Evolutionary conservation across 2,113 vertebrate species (phyloP).

Genomic region (Haplochromis vanheusdeni): DNA sequence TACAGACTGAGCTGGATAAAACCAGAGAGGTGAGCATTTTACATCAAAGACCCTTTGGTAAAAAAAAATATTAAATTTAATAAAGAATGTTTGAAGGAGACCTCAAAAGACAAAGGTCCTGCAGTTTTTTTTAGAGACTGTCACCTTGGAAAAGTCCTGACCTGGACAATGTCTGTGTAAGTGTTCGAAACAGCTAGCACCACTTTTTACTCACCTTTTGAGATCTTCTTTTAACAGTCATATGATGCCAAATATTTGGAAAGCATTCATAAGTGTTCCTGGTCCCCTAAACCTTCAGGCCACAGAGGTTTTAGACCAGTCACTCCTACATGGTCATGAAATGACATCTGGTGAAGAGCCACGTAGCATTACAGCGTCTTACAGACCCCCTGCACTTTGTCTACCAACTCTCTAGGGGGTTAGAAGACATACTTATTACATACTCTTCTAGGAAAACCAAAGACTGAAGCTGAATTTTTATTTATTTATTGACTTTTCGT

Average conservation of each 20-base stretch:
- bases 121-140: neutral
- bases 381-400: neutral
- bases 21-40: constrained; percentile 75
- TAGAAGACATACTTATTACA: neutral
- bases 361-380: rapidly evolving
- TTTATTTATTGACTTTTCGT: neutral
- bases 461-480: neutral
- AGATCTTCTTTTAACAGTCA: neutral
- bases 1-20: constrained; percentile 89
- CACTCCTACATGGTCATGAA: neutral
- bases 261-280: neutral
- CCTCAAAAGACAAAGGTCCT: neutral
- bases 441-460: neutral
- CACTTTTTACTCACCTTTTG: neutral
- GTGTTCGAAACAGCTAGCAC: neutral
- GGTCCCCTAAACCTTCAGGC: neutral
- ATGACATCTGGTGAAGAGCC: neutral
- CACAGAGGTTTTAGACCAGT: neutral
- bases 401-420: neutral
- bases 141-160: neutral
- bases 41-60: neutral
- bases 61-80: neutral
- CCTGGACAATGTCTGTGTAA: neutral
- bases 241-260: neutral
- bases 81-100: rapidly evolving